These are phyloP conservation scores for Epinephelus moara DNA, from an alignment of 2,113 vertebrate genomes.

Conservation along the genomic window DNA sequence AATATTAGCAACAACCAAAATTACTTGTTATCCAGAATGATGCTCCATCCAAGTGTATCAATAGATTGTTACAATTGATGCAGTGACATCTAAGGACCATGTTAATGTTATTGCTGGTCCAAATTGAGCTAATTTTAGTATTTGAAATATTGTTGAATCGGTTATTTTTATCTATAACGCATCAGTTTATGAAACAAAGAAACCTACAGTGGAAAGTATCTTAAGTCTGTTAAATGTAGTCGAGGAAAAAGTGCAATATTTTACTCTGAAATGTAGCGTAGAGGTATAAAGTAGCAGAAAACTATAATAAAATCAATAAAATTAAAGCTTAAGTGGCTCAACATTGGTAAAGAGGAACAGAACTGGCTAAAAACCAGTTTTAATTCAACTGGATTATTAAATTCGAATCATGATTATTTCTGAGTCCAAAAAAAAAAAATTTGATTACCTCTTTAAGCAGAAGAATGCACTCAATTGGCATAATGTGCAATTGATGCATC, in stretches of 20 bases:
- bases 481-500: neutral
- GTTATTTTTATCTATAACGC: neutral
- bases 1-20: no score
- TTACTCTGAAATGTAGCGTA: neutral
- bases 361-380: neutral
- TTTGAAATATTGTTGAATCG: neutral
- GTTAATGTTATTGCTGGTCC: neutral
- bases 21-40: no score
- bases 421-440: neutral
- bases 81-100: neutral
- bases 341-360: neutral
- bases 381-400: neutral
- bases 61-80: neutral
- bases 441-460: neutral
- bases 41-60: no score
- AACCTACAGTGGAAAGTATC: neutral
- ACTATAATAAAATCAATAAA: neutral
- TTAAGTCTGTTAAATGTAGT: no score
- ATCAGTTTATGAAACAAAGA: neutral
- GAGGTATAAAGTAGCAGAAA: neutral
- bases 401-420: neutral
- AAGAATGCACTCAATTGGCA: neutral
- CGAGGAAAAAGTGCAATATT: neutral
- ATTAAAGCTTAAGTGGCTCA: neutral
- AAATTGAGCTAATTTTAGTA: neutral